Evolutionary conservation across 2,113 vertebrate genomes (phyloP), one percentile per base, ranked within the genome.

Genomic region (Vidua chalybeata): DNA sequence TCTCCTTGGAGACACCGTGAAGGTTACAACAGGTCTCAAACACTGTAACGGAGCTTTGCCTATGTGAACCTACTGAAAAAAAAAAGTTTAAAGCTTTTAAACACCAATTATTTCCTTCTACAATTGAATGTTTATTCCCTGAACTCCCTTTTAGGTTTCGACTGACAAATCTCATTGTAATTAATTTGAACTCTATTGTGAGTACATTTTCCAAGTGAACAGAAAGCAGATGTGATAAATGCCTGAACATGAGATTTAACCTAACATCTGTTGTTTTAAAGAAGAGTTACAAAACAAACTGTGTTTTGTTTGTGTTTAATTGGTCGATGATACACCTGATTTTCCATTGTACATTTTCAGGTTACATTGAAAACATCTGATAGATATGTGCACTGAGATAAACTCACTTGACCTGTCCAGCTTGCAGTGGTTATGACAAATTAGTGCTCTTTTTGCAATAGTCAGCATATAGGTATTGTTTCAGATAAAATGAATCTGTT

Each of bases 161-260:
- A 19, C 69, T 90, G 93, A 92, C 61, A 87, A 81, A 96, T 72
- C 61, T 94, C 64, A 55, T 54, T 94, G 87, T 64, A 89, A 93
- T 93, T 95, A 72, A 88, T 95, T 84, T 89, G 83, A 92, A 46
- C 20, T 16, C 39, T 63, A 33, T 75, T 81, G 77, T 68, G 83
- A 94, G 27, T 80, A 54, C 78, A 33, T 56, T 90, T 97, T 95
- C 79, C 79, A 90, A 68, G 83, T 72, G 90, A 94, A 55, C 62
- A 66, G 81, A 77, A 93, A 92, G 35, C 90, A 96, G 92, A 84
- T 92, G 90, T 89, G 73, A 58, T 88, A 92, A 93, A 90, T 90
- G 79, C 92, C 85, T 71, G 76, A 95, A 75, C 79, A 81, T 77
- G 90, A 96, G 94, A 78, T 93, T 84, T 73, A 89, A 80, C 41